Evolutionary conservation across 2,113 vertebrate species (phyloP), one percentile per base, ranked within the genome.

Genomic region (Psilopogon haemacephalus): DNA sequence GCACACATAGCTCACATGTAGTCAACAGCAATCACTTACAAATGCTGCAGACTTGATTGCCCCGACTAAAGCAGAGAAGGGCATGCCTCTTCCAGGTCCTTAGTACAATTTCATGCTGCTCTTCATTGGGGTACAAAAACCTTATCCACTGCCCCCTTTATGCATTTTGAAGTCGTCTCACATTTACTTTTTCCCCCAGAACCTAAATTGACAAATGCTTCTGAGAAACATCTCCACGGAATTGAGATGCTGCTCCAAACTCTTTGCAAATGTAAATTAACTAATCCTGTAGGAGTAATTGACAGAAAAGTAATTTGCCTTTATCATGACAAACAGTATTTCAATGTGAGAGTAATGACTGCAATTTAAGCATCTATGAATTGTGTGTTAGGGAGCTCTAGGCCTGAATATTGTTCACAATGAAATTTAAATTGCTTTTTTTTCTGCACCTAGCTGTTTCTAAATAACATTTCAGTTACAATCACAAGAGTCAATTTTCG

Each of bases 341-440:
- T 86, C 86, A 91, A 79, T 80, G 58, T 92, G 76, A 95, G 85
- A 95, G 42, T 96, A 96, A 96, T 95, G 85, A 90, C 85, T 83
- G 77, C 90, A 93, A 81, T 95, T 96, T 96, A 94, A 86, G 44
- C 84, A 77, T 68, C 89, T 88, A 89, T 89, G 94, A 96, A 92
- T 94, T 94, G 93, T 95, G 72, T 89, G 90, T 97, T 85, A 87
- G 90, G 95, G 92, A 93, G 46, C 62, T 94, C 77, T 74, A 89
- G 65, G 80, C 75, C 78, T 94, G 77, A 89, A 86, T 93, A 89
- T 85, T 72, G 74, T 69, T 89, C 62, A 94, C 83, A 82, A 67
- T 93, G 52, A 93, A 96, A 94, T 95, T 94, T 92, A 95, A 95
- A 97, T 94, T 81, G 62, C 81, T 81, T 80, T 94, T 90, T 84